Percentiles rank a stretch among this genome's conserved stretches.
Evolutionary conservation across 1,140 invertebrate genomes (phyloP).

Genomic region (Wiebesia pumilae): DNA sequence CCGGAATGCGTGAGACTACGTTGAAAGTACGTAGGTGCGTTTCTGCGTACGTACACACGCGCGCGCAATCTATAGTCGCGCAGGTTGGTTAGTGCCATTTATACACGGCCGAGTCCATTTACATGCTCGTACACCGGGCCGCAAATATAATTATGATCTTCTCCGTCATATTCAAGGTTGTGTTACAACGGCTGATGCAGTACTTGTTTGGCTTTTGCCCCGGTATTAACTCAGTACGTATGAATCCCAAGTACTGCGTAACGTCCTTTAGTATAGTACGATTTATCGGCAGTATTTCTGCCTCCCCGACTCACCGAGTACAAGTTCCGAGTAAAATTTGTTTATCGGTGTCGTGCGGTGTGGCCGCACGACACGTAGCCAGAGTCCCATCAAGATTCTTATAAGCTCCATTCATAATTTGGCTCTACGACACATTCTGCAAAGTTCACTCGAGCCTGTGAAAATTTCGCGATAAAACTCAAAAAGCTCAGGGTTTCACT

Average conservation of each 20-base stretch:
- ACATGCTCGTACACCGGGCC: neutral
- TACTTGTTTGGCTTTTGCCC: neutral
- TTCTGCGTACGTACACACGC: too few relatives aligned
- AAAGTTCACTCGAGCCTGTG: neutral
- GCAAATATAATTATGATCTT: neutral
- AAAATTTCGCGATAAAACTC: neutral
- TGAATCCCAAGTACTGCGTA: neutral
- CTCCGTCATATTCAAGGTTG: neutral
- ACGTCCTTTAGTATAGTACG: neutral
- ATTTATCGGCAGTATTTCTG: neutral
- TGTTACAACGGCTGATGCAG: neutral
- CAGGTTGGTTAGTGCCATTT: too few relatives aligned
- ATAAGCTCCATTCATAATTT: neutral
- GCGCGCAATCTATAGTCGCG: too few relatives aligned
- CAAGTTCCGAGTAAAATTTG: neutral
- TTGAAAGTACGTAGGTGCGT: too few relatives aligned
- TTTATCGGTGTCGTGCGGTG: neutral
- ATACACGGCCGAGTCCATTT: neutral
- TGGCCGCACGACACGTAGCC: neutral
- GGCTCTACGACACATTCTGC: neutral
- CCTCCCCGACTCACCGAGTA: neutral
- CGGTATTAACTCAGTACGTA: neutral
- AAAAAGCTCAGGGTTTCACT: neutral
- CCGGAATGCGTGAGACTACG: too few relatives aligned
- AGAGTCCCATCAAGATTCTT: neutral